A percentile compares a stretch with the other conserved stretches of the same genome.
These are phyloP conservation scores for Phyllotreta cruciferae DNA, from an alignment of 2,888 invertebrate species.

Conservation along the genomic window DNA sequence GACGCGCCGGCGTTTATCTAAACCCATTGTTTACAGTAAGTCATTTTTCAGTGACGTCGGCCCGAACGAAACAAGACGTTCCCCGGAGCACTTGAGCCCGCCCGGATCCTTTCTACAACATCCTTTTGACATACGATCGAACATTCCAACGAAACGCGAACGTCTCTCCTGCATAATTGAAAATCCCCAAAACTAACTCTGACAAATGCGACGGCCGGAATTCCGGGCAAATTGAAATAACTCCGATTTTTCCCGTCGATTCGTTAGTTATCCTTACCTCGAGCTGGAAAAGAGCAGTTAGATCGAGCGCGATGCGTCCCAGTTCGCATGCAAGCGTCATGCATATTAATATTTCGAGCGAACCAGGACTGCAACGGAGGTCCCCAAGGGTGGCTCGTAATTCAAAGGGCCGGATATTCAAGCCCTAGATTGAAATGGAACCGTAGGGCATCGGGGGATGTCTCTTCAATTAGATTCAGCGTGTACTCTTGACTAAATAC, in stretches of 20 bases:
- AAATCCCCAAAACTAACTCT: slow-evolving; percentile 43
- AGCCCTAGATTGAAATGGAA: slow-evolving; percentile 34
- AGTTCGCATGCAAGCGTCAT: slow-evolving; percentile 24
- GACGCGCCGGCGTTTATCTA: slow-evolving; percentile 3
- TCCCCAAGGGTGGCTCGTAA: slow-evolving; percentile 28
- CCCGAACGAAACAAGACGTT: slow-evolving; percentile 18
- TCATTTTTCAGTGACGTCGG: slow-evolving; percentile 7
- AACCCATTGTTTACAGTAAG: slow-evolving; percentile 13
- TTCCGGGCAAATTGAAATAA: slow-evolving; percentile 16
- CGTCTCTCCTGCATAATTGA: slow-evolving; percentile 41
- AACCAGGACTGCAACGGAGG: slow-evolving; percentile 21
- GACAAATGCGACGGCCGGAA: slow-evolving; percentile 42
- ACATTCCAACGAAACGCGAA: slow-evolving; percentile 11
- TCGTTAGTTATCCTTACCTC: too few relatives aligned
- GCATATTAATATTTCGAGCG: slow-evolving; percentile 32
- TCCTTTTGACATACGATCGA: slow-evolving; percentile 17
- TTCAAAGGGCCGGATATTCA: slow-evolving; percentile 30
- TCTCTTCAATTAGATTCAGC: slow-evolving; percentile 45
- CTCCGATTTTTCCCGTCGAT: not conserved
- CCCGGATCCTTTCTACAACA: slow-evolving; percentile 7
- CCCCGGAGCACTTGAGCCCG: not conserved
- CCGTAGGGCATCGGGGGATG: slow-evolving; percentile 39
- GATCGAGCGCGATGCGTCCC: slow-evolving; percentile 26
- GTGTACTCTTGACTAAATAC: slow-evolving; percentile 39
- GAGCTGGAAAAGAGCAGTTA: slow-evolving; percentile 13